These are phyloP conservation scores for Caretta caretta DNA, from an alignment of 2,113 vertebrate genomes.

Conservation along the genomic window DNA sequence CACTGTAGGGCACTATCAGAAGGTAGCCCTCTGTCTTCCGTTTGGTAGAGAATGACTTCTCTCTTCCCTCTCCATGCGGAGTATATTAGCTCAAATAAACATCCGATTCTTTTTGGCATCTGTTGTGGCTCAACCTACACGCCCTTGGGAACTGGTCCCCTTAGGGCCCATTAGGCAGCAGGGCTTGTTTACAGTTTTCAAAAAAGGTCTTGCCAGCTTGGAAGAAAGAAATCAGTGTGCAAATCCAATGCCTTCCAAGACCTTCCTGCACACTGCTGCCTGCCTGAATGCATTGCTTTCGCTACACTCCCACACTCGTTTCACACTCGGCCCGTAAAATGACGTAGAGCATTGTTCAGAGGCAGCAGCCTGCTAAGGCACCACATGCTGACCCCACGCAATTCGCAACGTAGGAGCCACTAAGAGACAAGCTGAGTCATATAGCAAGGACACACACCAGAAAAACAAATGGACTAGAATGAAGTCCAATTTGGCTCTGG, in stretches of 20 bases:
- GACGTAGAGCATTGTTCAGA: neutral
- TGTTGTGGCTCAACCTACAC: neutral
- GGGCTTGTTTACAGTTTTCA: neutral
- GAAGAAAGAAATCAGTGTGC: neutral
- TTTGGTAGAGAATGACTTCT: neutral
- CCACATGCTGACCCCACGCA: neutral
- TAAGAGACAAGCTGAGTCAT: neutral
- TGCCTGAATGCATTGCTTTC: neutral
- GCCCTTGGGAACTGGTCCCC: neutral
- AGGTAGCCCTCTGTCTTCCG: neutral
- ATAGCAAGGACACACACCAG: neutral
- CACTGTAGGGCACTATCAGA: neutral
- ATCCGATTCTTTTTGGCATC: neutral
- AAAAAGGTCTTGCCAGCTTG: neutral
- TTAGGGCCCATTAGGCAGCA: neutral
- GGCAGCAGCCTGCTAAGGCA: neutral
- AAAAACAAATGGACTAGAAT: neutral
- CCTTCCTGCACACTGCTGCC: neutral
- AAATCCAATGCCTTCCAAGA: neutral
- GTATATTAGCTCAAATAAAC: neutral
- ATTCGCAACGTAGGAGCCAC: neutral
- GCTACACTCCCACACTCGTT: neutral
- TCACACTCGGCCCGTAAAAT: neutral
- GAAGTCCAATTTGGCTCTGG: neutral
- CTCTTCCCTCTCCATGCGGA: neutral